A percentile compares a stretch with the other conserved stretches of the same genome.
Evolutionary conservation across 2,888 invertebrate species (phyloP).

Genomic region (Aspidapion aeneum): DNA sequence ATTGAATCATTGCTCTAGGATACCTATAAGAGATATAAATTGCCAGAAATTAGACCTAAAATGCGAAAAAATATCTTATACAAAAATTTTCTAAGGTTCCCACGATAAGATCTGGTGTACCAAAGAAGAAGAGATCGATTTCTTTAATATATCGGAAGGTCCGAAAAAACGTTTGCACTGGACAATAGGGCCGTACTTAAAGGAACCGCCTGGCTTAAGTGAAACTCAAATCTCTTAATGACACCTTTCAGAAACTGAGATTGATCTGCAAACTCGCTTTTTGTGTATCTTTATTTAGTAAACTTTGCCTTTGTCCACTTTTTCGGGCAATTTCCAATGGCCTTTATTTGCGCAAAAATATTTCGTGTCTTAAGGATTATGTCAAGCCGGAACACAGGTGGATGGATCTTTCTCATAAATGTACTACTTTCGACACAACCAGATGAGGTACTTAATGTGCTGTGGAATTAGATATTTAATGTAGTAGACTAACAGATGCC

Average conservation of each 20-base stretch:
- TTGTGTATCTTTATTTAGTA: background rate
- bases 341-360: background rate
- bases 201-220: slow-evolving; percentile 33
- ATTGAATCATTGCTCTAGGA: too few species aligned
- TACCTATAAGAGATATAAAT: too few species aligned
- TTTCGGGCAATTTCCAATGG: background rate
- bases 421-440: too few species aligned
- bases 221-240: slow-evolving; percentile 38
- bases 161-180: background rate
- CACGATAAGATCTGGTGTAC: background rate
- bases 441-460: too few species aligned
- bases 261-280: background rate
- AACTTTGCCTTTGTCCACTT: background rate
- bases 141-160: background rate
- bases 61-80: too few species aligned
- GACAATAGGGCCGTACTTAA: slow-evolving; percentile 17
- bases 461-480: too few species aligned
- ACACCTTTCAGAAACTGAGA: slow-evolving; percentile 26
- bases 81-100: too few species aligned
- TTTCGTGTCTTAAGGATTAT: too few species aligned
- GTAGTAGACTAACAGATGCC: too few species aligned
- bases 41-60: too few species aligned
- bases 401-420: too few species aligned
- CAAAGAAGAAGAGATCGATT: background rate
- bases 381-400: too few species aligned